These are phyloP conservation scores for Eudorcas thomsonii DNA, from an alignment of 2,113 vertebrate genomes.

Conservation along the genomic window DNA sequence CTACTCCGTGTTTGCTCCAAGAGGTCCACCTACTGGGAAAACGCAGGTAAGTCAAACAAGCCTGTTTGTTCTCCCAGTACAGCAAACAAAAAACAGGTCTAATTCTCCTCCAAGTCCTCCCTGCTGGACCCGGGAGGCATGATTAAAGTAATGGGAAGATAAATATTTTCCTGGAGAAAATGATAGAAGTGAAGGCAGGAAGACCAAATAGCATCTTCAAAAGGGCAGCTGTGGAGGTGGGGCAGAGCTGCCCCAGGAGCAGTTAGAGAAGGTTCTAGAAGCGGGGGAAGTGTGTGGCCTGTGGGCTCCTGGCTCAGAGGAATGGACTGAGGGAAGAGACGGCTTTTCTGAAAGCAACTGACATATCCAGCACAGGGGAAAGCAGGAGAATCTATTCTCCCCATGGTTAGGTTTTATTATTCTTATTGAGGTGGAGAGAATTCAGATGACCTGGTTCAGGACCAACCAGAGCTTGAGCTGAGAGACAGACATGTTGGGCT, in stretches of 20 bases:
- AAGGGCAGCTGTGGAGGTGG: conserved; percentile 25
- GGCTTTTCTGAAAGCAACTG: background rate
- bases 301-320: background rate
- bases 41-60: conserved; percentile 60
- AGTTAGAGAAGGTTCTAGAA: conserved; percentile 51
- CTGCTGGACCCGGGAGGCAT: background rate
- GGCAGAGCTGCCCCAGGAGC: background rate
- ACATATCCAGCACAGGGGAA: background rate
- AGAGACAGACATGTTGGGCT: background rate
- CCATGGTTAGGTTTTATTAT: background rate
- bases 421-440: background rate
- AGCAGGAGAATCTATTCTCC: fast-evolving
- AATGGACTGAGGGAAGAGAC: background rate
- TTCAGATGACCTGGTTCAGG: background rate
- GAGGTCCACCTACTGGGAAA: conserved; percentile 73
- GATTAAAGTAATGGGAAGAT: conserved; percentile 67
- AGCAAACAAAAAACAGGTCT: conserved; percentile 57
- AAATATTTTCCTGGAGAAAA: conserved; percentile 69
- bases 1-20: conserved; percentile 49
- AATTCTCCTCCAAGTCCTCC: conserved; percentile 38
- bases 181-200: conserved; percentile 48
- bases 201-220: conserved; percentile 52
- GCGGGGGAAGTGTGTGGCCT: background rate
- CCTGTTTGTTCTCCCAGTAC: conserved; percentile 60
- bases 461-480: background rate